Percentiles rank a stretch among this genome's conserved stretches.
phyloP scores from a whole-genome alignment of 2,888 invertebrate genomes.

The Cataglyphis rosenhaueri region DNA sequence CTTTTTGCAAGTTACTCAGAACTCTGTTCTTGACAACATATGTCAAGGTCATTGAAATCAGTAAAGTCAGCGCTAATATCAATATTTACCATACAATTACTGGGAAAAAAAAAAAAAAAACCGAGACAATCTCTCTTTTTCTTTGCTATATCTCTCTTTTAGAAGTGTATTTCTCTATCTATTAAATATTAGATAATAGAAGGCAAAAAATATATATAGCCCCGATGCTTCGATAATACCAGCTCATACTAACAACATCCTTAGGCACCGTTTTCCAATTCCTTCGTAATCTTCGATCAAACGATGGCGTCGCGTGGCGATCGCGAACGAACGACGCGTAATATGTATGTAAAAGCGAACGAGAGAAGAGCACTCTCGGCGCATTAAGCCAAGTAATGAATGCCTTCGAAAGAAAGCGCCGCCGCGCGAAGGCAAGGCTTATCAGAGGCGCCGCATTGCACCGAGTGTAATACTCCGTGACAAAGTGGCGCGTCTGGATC shows the following conservation, averaged over 20 bases:
- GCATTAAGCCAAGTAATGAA: slow-evolving; percentile 78
- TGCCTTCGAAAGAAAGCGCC: slow-evolving; percentile 72
- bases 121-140: background rate
- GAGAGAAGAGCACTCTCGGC: slow-evolving; percentile 69
- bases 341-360: slow-evolving; percentile 70
- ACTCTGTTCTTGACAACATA: too few species aligned
- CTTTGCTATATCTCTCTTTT: background rate
- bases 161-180: background rate
- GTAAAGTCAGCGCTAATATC: too few species aligned
- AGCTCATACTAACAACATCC: background rate
- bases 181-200: background rate
- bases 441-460: slow-evolving; percentile 69
- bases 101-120: background rate
- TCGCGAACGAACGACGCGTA: slow-evolving; percentile 60
- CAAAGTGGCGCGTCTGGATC: slow-evolving; percentile 72
- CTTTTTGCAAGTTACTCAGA: too few species aligned
- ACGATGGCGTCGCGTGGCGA: slow-evolving; percentile 19
- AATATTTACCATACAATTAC: too few species aligned
- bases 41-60: too few species aligned
- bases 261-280: slow-evolving; percentile 9
- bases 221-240: background rate
- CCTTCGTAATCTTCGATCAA: slow-evolving; percentile 65
- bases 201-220: background rate
- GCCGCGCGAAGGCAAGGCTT: slow-evolving; percentile 46
- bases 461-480: slow-evolving; percentile 74